These are phyloP conservation scores for Aplodontia rufa DNA, from an alignment of 2,113 vertebrate species.

Conservation along the genomic window DNA sequence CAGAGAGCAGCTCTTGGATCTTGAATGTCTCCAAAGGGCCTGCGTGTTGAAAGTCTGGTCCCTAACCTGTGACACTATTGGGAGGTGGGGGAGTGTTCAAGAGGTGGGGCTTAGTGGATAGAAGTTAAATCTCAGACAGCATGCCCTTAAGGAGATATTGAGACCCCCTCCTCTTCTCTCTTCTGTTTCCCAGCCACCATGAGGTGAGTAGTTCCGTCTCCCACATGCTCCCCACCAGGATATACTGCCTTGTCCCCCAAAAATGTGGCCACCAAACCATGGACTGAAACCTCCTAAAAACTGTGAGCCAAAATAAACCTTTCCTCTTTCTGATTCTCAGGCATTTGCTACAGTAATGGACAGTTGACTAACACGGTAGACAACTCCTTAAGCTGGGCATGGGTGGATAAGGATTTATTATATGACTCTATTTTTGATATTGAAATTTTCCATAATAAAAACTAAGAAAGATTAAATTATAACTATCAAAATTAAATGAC, in stretches of 20 bases:
- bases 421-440: not conserved
- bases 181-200: not conserved
- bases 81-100: no score
- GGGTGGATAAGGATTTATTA: not conserved
- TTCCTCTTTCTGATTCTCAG: not conserved
- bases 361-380: not conserved
- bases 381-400: not conserved
- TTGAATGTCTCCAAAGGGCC: not conserved
- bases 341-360: not conserved
- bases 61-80: not conserved
- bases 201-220: not conserved
- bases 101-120: not conserved
- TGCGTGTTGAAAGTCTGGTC: not conserved
- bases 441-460: conserved; percentile 1
- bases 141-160: not conserved
- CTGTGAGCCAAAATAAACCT: not conserved
- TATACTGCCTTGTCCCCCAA: not conserved
- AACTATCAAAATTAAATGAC: conserved; percentile 42
- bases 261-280: not conserved
- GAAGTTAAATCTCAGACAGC: not conserved
- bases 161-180: not conserved
- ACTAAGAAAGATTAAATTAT: not conserved
- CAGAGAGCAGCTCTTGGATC: not conserved
- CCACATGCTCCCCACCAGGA: not conserved
- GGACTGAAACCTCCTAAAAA: not conserved